Conservation (phyloP, 2,888 invertebrate species). For the Zygaena filipendulae region DNA sequence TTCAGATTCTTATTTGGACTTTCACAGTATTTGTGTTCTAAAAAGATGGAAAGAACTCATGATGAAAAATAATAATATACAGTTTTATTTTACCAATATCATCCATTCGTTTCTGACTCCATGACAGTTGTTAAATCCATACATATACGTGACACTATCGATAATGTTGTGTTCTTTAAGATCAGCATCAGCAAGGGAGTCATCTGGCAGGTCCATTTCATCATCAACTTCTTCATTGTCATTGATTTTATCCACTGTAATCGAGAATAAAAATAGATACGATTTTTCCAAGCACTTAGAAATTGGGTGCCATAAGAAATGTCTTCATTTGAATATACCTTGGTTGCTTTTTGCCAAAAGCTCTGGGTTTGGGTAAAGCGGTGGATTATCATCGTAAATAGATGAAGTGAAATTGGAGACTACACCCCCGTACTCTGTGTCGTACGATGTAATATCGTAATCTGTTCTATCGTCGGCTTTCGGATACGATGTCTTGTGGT, state of each 20-base stretch:
- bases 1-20: too few relatives aligned
- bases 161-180: conserved; percentile 77
- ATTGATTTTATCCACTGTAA: conserved; percentile 25
- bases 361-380: conserved; percentile 59
- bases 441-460: conserved; percentile 54
- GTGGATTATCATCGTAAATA: conserved; percentile 60
- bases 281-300: background rate
- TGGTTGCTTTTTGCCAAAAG: conserved; percentile 41
- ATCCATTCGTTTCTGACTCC: conserved; percentile 58
- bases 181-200: conserved; percentile 73
- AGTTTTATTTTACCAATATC: conserved; percentile 39
- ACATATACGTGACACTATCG: conserved; percentile 78
- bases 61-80: conserved; percentile 1
- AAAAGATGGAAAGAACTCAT: too few relatives aligned
- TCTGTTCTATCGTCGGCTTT: conserved; percentile 42
- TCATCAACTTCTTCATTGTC: conserved; percentile 44
- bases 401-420: conserved; percentile 61
- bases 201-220: conserved; percentile 69
- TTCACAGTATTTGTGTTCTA: too few relatives aligned
- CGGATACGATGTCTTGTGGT: conserved; percentile 42
- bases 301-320: background rate
- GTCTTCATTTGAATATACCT: conserved; percentile 25
- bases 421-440: conserved; percentile 56
- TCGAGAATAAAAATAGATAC: conserved; percentile 14
- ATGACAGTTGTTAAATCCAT: conserved; percentile 68